Evolutionary conservation across 2,797 vertebrate genomes (phyloP), one percentile per base, ranked within the genome.

Genomic region (Gallinago nigripennis): DNA sequence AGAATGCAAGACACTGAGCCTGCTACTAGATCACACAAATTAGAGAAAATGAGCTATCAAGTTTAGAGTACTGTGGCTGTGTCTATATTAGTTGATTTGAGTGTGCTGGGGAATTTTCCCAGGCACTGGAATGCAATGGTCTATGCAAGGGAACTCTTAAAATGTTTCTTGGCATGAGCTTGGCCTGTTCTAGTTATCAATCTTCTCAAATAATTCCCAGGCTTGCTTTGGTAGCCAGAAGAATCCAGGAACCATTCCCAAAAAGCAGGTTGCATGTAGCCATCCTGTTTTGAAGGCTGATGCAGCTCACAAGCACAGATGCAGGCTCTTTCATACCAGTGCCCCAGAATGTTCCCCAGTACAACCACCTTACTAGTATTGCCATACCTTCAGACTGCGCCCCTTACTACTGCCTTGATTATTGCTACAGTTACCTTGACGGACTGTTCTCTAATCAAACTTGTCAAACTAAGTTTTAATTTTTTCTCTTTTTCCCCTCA

Each of bases 81-180:
- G 18, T 70, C 61, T 78, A 16, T 88, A 83, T 66, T 94, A 46
- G 54, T 82, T 73, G 58, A 78, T 78, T 69, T 71, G 16, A 79
- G n/a, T 25, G 8, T 86, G 25, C 80, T 86, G 51, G 46, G 70
- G 73, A 95, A 90, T 96, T 94, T 95, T 95, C 96, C 93, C 95
- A 97, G 83, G 88, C 92, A 94, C 58, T 92, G 93, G 92, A 95
- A 97, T 93, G 93, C 56, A 77, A 45, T 39, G 28, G 64, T 64
- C 80, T 90, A 5, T 92, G 90, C 73, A 95, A 78, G 51, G 28
- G 60, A 95, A n/a, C 80, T 93, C 77, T 84, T 79, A 92, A 96
- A 94, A 95, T 76, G 87, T 90, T 96, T 93, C 80, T 84, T 95
- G 94, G 86, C 88, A 84, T 95, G 56, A 93, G 63, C 31, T 88